Conservation (phyloP, 2,888 invertebrate species). For the Ormyrus pomaceus region DNA sequence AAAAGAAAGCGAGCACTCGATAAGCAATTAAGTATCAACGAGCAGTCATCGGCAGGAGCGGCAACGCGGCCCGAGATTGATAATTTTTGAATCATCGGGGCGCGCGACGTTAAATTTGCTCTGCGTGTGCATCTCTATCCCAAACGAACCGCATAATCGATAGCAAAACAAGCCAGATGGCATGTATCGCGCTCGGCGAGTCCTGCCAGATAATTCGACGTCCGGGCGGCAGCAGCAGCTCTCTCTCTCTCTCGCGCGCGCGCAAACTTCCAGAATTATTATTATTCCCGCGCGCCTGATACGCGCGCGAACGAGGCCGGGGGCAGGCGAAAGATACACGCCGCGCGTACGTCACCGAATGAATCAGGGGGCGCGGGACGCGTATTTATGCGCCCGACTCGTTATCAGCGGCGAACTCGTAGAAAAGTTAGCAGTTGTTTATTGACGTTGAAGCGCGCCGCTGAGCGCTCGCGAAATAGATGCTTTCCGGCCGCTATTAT, state of each 20-base stretch:
- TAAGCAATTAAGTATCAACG: no score
- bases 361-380: not conserved
- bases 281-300: conserved; percentile 37
- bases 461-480: no score
- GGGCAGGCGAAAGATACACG: conserved; percentile 7
- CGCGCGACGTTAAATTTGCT: conserved; percentile 30
- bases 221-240: no score
- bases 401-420: conserved; percentile 1
- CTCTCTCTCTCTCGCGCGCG: not conserved
- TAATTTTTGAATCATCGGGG: conserved; percentile 13
- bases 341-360: conserved; percentile 3
- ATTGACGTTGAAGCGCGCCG: not conserved
- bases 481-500: no score
- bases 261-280: conserved; percentile 48
- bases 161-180: conserved; percentile 27
- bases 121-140: conserved; percentile 5
- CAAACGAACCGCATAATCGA: conserved; percentile 44
- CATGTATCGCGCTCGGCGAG: not conserved
- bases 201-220: conserved; percentile 36
- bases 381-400: conserved; percentile 3
- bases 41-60: no score
- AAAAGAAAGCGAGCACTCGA: no score
- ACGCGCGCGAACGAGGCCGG: not conserved
- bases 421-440: conserved; percentile 4
- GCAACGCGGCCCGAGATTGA: not conserved